Percentiles rank a stretch among this genome's conserved stretches.
Evolutionary conservation across 2,888 invertebrate species (phyloP).

Genomic region (Papilio gigon): DNA sequence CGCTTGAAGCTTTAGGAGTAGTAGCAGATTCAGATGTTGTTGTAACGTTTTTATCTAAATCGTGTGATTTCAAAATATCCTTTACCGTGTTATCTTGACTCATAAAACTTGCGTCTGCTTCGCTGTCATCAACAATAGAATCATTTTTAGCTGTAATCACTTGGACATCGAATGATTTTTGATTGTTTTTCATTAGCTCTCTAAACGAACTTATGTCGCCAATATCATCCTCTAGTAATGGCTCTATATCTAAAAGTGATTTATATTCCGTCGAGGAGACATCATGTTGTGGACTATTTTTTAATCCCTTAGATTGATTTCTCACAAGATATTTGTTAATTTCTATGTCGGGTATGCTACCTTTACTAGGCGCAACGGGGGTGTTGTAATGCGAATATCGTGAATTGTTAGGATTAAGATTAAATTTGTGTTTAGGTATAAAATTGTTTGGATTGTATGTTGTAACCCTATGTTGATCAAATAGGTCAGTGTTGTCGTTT

Average conservation of each 20-base stretch:
- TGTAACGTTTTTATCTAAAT: slow-evolving; percentile 42
- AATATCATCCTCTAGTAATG: slow-evolving; percentile 82
- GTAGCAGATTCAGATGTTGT: slow-evolving; percentile 44
- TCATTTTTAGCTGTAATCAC: slow-evolving; percentile 76
- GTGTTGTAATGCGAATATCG: slow-evolving; percentile 61
- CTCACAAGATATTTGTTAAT: slow-evolving; percentile 54
- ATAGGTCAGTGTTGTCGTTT: slow-evolving; percentile 72
- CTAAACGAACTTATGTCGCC: slow-evolving; percentile 77
- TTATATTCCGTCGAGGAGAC: slow-evolving; percentile 76
- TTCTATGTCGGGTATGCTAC: slow-evolving; percentile 52
- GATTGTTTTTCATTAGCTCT: slow-evolving; percentile 75
- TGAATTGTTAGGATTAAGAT: slow-evolving; percentile 61
- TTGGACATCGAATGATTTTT: slow-evolving; percentile 79
- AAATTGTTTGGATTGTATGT: slow-evolving; percentile 76
- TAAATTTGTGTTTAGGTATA: slow-evolving; percentile 68
- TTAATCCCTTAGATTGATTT: slow-evolving; percentile 54
- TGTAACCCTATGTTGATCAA: slow-evolving; percentile 74
- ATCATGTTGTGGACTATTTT: slow-evolving; percentile 56
- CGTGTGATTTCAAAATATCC: slow-evolving; percentile 45
- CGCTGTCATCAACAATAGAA: slow-evolving; percentile 62
- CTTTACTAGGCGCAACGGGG: slow-evolving; percentile 51
- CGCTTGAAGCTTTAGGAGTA: slow-evolving; percentile 51
- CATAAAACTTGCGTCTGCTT: slow-evolving; percentile 74
- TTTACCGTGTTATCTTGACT: slow-evolving; percentile 68
- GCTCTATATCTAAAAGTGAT: slow-evolving; percentile 80